Percentiles rank a stretch among this genome's conserved stretches.
Evolutionary conservation across 2,888 invertebrate genomes (phyloP).

Genomic region (Rapana venosa): DNA sequence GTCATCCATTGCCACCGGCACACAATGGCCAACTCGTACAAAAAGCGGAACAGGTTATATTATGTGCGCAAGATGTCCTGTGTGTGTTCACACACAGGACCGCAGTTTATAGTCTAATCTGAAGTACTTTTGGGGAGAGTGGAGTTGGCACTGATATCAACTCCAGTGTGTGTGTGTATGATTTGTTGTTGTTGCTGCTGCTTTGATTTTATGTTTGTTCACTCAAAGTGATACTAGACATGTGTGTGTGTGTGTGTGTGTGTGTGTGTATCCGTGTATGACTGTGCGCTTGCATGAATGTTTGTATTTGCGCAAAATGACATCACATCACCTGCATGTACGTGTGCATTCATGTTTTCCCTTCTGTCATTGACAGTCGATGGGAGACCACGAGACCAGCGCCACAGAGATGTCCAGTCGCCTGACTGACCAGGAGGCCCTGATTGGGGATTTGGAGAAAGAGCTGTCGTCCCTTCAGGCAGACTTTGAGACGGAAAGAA

Average conservation of each 20-base stretch:
- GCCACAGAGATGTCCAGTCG: slow-evolving; percentile 66
- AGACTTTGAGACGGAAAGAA: slow-evolving; percentile 31
- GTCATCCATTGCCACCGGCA: too few relatives aligned
- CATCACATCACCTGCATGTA: not conserved
- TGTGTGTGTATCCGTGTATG: not conserved
- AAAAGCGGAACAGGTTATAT: too few relatives aligned
- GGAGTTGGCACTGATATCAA: too few relatives aligned
- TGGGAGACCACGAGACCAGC: slow-evolving; percentile 54
- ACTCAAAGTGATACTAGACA: too few relatives aligned
- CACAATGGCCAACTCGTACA: too few relatives aligned
- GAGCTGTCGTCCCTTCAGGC: slow-evolving; percentile 58
- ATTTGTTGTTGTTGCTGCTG: too few relatives aligned
- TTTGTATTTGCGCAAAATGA: not conserved
- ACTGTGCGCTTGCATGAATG: not conserved
- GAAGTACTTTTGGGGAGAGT: too few relatives aligned
- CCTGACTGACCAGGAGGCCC: slow-evolving; percentile 68
- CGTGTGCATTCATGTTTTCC: not conserved
- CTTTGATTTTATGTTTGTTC: too few relatives aligned
- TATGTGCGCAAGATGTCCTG: too few relatives aligned
- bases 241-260: not conserved
- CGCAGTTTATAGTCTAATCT: too few relatives aligned
- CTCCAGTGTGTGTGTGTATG: slow-evolving; percentile 1
- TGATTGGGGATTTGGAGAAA: slow-evolving; percentile 69
- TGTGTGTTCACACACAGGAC: too few relatives aligned
- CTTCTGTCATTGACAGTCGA: slow-evolving; percentile 15